Evolutionary conservation across 2,797 vertebrate genomes (phyloP).

Genomic region (Prunella strophiata): DNA sequence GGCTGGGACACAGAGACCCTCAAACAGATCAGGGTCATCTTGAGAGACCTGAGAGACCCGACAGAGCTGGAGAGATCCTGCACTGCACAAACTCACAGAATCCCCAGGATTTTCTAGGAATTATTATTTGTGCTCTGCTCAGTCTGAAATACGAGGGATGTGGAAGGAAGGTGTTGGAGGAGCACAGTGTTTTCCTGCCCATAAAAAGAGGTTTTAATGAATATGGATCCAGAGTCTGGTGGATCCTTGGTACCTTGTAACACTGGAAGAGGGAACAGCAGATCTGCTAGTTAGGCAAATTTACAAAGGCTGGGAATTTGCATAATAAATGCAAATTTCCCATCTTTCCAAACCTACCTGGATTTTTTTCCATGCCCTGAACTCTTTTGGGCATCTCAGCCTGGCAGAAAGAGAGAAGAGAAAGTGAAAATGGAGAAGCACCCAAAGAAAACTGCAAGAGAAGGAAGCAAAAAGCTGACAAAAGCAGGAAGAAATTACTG

Average conservation of each 20-base stretch:
- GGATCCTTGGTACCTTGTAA: neutral
- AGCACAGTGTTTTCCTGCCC: fast-evolving
- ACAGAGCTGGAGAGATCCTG: fast-evolving
- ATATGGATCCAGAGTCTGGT: fast-evolving
- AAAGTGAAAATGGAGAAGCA: neutral
- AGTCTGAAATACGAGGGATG: fast-evolving
- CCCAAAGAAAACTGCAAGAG: neutral
- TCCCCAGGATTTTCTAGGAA: neutral
- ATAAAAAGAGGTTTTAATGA: neutral
- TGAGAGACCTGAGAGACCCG: no score
- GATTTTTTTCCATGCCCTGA: neutral
- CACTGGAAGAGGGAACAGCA: neutral
- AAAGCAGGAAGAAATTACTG: neutral
- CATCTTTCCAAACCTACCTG: neutral
- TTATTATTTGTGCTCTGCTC: neutral
- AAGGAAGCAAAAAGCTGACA: neutral
- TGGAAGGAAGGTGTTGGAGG: neutral
- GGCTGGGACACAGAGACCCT: no score
- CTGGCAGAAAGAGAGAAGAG: neutral
- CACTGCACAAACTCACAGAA: fast-evolving
- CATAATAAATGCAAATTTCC: neutral
- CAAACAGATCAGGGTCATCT: no score
- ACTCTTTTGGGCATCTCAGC: neutral
- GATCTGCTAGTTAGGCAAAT: neutral
- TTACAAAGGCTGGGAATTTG: neutral